Evolutionary conservation across 2,888 invertebrate genomes (phyloP), one percentile per base, ranked within the genome.

Genomic region (Emesis castigata): DNA sequence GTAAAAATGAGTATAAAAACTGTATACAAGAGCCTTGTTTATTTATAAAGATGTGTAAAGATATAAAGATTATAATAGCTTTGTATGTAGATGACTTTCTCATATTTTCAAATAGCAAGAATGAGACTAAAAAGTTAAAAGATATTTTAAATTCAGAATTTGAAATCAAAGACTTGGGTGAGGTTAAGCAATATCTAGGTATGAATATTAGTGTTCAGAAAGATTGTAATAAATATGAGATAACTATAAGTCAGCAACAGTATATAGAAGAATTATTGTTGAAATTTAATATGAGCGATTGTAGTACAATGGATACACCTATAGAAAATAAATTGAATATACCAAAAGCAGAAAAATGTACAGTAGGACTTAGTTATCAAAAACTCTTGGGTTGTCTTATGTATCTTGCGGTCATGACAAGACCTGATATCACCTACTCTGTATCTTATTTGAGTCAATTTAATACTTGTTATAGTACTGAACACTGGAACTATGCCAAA

Each of bases 1-100:
- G 34, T 53, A 73, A 73, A 73, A 65, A 73, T 73, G 20, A 65
- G 2, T 73, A 18, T 31, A 65, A 53, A 18, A 65, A 65, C 31
- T 53, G 72, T 56, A 20, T 9, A 56, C 56, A 56, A 20, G 56
- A 20, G 20, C 56, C 56, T 8, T 56, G 18, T 18, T 2, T 56
- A 20, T 56, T 16, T 56, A 16, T 20, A 56, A 56, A 56, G 56
- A 56, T 56, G 9, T 18, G 9, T 56, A 56, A 20, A 18, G 20
- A 56, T 18, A 18, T 56, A 56, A 56, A 56, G 1, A 18, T 20
- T 7, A 56, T 56, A 20, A 18, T 56, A 56, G 20, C 56, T 20
- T 56, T 20, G 20, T 56, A 56, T 18, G 62, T 62, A 11, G 62
- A 62, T 26, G n/a, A 62, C 6, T 29, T 62, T n/a, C 62, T 62